Percentiles rank a stretch among this genome's conserved stretches.
Conservation (phyloP, 1,140 invertebrate genomes). For the Euura saliciscinereae region DNA sequence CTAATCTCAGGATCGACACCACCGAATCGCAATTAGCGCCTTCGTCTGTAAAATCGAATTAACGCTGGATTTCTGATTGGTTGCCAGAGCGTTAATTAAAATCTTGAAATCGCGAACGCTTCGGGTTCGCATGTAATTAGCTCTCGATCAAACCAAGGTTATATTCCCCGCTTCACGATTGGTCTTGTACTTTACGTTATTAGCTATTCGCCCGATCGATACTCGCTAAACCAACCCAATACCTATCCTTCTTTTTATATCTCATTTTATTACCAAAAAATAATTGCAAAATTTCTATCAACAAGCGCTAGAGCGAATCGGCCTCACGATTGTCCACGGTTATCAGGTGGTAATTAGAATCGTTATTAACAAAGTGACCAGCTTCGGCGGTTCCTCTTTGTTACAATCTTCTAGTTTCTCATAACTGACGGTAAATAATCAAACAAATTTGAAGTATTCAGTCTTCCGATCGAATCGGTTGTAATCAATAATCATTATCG, state of each 20-base stretch:
- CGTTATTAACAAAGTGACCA: background rate
- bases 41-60: constrained; percentile 4
- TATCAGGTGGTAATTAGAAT: background rate
- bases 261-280: background rate
- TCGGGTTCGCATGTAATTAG: background rate
- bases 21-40: constrained; percentile 3
- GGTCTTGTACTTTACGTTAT: background rate
- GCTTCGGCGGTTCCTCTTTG: background rate
- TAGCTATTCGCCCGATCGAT: background rate
- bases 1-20: constrained; percentile 2
- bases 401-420: background rate
- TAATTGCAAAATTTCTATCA: background rate
- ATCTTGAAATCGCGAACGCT: background rate
- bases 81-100: background rate
- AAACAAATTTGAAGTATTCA: background rate
- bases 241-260: background rate
- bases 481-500: background rate
- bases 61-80: constrained; percentile 3
- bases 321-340: background rate
- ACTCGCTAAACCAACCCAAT: background rate
- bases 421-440: background rate
- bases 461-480: background rate
- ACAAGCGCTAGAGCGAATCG: background rate
- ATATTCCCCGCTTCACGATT: background rate
- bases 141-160: background rate